Percentiles rank a stretch among this genome's conserved stretches.
Evolutionary conservation across 2,888 invertebrate species (phyloP).

Genomic region (Epicampocera succincta): DNA sequence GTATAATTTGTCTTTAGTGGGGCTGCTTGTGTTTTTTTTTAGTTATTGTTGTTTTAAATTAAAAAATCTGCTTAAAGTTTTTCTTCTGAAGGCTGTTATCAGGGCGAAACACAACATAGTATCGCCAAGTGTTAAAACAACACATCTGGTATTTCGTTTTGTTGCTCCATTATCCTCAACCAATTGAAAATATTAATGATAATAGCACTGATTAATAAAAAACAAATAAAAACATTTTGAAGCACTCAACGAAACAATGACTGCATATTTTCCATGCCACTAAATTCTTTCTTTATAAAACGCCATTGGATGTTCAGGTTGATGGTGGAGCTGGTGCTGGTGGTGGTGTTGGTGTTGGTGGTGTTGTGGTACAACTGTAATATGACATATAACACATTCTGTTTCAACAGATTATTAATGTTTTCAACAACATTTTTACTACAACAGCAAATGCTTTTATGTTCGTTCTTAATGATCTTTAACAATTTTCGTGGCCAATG

Average conservation of each 20-base stretch:
- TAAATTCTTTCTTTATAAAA: slow-evolving; percentile 20
- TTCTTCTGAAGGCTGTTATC: too few species aligned
- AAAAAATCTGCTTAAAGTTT: background rate
- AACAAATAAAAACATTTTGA: slow-evolving; percentile 26
- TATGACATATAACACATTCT: slow-evolving; percentile 60
- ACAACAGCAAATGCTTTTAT: background rate
- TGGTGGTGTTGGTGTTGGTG: slow-evolving; percentile 32
- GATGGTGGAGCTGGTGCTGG: too few species aligned
- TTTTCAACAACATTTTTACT: slow-evolving; percentile 9
- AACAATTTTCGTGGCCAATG: slow-evolving; percentile 28
- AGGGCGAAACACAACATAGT: background rate
- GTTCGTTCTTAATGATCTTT: slow-evolving; percentile 29
- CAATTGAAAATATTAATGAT: slow-evolving; percentile 23
- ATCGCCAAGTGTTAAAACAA: slow-evolving; percentile 4
- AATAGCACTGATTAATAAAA: slow-evolving; percentile 38
- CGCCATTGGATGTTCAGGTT: slow-evolving; percentile 34
- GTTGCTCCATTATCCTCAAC: slow-evolving; percentile 1
- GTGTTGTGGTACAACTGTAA: slow-evolving; percentile 34
- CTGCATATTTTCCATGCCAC: slow-evolving; percentile 13
- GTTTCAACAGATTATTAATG: slow-evolving; percentile 50
- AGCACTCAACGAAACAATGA: slow-evolving; percentile 32
- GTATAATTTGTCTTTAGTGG: too few species aligned
- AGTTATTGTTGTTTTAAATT: too few species aligned
- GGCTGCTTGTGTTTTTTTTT: too few species aligned
- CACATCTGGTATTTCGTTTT: slow-evolving; percentile 7